These are phyloP conservation scores for Sipha flava DNA, from an alignment of 1,140 invertebrate genomes.

Conservation along the genomic window DNA sequence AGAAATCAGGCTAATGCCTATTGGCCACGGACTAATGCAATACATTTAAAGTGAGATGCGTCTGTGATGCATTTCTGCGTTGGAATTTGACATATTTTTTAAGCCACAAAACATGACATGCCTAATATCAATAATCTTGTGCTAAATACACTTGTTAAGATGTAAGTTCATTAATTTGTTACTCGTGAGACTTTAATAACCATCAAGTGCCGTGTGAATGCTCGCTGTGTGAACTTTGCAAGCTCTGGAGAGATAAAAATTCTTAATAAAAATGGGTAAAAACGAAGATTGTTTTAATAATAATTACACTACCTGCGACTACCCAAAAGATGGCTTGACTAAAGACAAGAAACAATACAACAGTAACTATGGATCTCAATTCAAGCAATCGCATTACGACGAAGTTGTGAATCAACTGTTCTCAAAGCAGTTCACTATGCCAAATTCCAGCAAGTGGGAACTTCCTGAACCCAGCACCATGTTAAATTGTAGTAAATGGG, in stretches of 20 bases:
- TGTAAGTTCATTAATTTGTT: no score
- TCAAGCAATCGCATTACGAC: not conserved
- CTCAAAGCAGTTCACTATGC: not conserved
- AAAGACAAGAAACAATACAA: not conserved
- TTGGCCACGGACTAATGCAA: no score
- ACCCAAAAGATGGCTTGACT: not conserved
- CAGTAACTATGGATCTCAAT: not conserved
- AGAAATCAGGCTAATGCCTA: not conserved
- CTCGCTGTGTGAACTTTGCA: no score
- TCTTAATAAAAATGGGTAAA: conserved; percentile 2
- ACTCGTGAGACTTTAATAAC: no score
- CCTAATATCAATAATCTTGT: no score
- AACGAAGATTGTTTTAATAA: not conserved
- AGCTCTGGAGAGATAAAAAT: no score
- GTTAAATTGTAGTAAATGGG: not conserved
- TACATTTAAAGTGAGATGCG: no score
- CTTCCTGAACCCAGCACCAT: not conserved
- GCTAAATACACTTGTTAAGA: no score
- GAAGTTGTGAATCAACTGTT: not conserved
- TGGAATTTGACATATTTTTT: no score
- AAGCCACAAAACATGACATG: no score
- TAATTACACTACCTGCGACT: not conserved
- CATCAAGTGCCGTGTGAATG: no score
- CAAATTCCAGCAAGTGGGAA: not conserved
- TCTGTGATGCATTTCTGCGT: no score